These are phyloP conservation scores for Salminus brasiliensis DNA, from an alignment of 2,113 vertebrate species.

Conservation along the genomic window DNA sequence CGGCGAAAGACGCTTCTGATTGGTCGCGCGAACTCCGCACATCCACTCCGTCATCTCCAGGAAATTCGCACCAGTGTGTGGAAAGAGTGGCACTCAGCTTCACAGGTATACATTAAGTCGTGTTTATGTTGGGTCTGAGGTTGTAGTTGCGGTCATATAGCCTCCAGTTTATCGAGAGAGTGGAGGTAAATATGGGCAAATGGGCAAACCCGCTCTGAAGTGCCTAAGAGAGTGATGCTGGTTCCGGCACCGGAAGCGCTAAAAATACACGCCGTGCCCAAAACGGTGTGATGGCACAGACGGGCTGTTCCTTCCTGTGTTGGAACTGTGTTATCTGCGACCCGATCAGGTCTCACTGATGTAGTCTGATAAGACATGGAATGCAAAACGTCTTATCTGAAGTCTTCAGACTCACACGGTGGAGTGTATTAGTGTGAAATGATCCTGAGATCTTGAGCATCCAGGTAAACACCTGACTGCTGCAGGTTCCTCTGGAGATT, in stretches of 20 bases:
- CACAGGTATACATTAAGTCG: not conserved
- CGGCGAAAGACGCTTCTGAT: not conserved
- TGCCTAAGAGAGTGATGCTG: not conserved
- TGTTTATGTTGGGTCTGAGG: not conserved
- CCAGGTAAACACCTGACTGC: too few species aligned
- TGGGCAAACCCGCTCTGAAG: not conserved
- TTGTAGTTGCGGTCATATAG: not conserved
- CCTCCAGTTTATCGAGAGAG: too few species aligned
- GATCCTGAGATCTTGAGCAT: too few species aligned
- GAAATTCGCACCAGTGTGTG: constrained; percentile 26
- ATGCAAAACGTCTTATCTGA: not conserved
- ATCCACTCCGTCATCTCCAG: constrained; percentile 45
- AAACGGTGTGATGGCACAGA: not conserved
- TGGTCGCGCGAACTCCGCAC: not conserved
- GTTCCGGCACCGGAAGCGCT: not conserved
- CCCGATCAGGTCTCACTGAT: not conserved
- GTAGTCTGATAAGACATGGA: not conserved
- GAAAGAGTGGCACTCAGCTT: not conserved
- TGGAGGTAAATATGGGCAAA: not conserved
- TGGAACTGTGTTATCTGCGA: not conserved
- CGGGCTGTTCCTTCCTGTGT: not conserved
- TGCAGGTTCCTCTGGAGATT: too few species aligned
- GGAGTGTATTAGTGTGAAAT: too few species aligned
- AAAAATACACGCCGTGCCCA: not conserved
- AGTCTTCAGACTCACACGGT: not conserved